Conservation (phyloP, 2,888 invertebrate species). For the Chymomyza amoena region DNA sequence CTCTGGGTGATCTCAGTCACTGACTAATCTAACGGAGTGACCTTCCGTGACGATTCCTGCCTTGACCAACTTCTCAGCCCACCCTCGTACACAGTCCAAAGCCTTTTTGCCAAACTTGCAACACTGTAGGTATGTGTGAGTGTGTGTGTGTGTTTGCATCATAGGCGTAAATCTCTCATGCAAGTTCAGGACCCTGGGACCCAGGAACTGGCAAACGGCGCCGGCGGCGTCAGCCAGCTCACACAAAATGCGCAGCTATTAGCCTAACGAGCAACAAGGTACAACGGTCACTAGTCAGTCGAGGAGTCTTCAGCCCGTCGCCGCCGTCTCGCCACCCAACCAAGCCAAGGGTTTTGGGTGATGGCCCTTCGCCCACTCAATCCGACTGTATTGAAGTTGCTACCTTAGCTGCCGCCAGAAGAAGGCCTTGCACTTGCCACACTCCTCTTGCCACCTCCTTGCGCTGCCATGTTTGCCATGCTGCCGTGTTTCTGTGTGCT, state of each 20-base stretch:
- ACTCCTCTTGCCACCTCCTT: background rate
- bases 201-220: background rate
- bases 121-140: background rate
- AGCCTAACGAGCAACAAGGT: constrained; percentile 61
- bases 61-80: too few relatives aligned
- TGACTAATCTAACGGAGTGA: too few relatives aligned
- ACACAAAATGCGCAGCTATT: constrained; percentile 43
- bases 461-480: too few relatives aligned
- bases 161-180: constrained; percentile 35
- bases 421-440: background rate
- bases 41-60: too few relatives aligned
- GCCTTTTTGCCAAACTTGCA: background rate
- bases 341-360: background rate
- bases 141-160: constrained; percentile 15
- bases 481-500: background rate
- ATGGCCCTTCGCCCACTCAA: constrained; percentile 5
- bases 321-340: background rate
- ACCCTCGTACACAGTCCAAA: background rate
- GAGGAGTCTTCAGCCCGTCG: background rate
- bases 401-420: constrained; percentile 16
- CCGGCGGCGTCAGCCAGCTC: constrained; percentile 1
- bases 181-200: constrained; percentile 10
- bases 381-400: background rate
- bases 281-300: constrained; percentile 24
- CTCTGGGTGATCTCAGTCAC: too few relatives aligned